phyloP scores from a whole-genome alignment of 2,113 vertebrate genomes.

The Glaucidium brasilianum region DNA sequence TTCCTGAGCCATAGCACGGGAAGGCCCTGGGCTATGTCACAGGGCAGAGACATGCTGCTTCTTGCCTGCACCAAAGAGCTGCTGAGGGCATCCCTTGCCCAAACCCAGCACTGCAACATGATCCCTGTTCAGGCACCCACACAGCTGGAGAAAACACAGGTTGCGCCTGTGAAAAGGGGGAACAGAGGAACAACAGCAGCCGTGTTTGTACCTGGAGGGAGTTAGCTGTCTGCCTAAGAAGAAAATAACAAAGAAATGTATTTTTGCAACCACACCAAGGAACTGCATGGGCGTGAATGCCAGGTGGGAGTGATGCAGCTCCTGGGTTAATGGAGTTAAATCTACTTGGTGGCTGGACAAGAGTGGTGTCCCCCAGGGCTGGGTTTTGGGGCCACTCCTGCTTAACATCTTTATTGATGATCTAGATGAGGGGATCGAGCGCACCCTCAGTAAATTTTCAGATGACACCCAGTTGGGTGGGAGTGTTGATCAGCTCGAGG shows the following conservation, averaged over 20 bases:
- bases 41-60: neutral
- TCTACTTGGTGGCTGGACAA: no score
- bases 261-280: neutral
- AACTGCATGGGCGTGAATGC: neutral
- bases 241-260: neutral
- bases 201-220: neutral
- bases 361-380: no score
- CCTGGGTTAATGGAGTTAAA: neutral
- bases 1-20: neutral
- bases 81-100: neutral
- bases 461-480: no score
- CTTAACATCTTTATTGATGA: no score
- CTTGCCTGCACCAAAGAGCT: neutral
- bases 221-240: neutral
- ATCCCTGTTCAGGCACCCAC: neutral
- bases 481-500: no score
- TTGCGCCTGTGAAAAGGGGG: no score
- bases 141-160: neutral
- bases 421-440: no score
- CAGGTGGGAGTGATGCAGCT: rapidly evolving
- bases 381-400: no score
- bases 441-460: no score
- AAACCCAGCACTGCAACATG: neutral
- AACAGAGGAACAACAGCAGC: neutral
- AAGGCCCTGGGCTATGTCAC: neutral